phyloP scores from a whole-genome alignment of 2,113 vertebrate genomes.

The Xerus inauris region DNA sequence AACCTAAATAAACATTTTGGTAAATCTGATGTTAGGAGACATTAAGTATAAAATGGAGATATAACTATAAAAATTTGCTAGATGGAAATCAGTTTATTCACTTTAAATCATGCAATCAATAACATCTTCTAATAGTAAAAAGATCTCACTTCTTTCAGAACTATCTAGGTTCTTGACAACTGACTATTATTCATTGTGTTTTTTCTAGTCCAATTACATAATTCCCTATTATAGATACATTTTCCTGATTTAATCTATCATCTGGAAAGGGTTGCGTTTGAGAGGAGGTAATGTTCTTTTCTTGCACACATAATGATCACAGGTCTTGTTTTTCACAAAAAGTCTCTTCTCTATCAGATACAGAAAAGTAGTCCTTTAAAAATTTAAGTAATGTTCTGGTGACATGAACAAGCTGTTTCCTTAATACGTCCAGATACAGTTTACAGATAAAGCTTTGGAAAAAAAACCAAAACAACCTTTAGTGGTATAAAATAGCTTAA shows the following conservation, averaged over 20 bases:
- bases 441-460: slow-evolving; percentile 42
- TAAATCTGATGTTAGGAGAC: not conserved
- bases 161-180: slow-evolving; percentile 38
- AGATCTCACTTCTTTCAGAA: not conserved
- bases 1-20: slow-evolving; percentile 13
- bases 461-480: no score
- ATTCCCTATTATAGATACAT: slow-evolving; percentile 31
- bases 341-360: not conserved
- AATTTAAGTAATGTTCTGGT: slow-evolving; percentile 53
- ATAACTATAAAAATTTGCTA: not conserved
- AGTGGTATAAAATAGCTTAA: slow-evolving; percentile 49
- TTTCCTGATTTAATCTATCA: slow-evolving; percentile 29
- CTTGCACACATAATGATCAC: not conserved
- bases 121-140: slow-evolving; percentile 16
- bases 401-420: not conserved
- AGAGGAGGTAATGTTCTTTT: not conserved
- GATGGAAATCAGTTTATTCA: not conserved
- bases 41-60: not conserved
- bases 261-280: not conserved
- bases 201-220: slow-evolving; percentile 61
- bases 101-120: not conserved
- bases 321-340: slow-evolving; percentile 37
- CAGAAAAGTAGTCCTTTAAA: slow-evolving; percentile 33
- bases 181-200: slow-evolving; percentile 27
- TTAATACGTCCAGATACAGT: slow-evolving; percentile 8